Evolutionary conservation across 2,888 invertebrate species (phyloP), one percentile per base, ranked within the genome.

Genomic region (Apotomis betuletana): DNA sequence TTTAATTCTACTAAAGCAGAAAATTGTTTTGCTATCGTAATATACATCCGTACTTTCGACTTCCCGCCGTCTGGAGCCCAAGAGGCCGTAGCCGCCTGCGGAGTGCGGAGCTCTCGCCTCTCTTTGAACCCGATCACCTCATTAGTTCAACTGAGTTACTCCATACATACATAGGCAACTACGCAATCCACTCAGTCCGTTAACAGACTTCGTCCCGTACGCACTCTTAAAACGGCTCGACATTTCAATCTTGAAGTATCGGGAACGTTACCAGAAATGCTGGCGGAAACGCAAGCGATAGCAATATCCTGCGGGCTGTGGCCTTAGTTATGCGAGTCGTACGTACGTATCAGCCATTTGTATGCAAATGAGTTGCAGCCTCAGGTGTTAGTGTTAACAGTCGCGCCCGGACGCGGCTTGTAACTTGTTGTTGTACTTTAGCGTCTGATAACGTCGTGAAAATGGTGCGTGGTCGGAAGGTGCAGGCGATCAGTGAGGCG

Each of bases 271-370:
- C 87, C 89, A 90, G 87, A 84, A 87, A 87, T 87, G 87, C 83
- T 84, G 85, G 79, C 89, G 92, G 91, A 91, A 89, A 83, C 52
- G 63, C 57, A 51, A 90, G 82, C 89, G 89, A 87, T 92, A 90
- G 81, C 83, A 83, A 79, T 84, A 87, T 91, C 90, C 91, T 92
- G 92, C 92, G 92, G 92, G 92, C 92, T 92, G 83, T 92, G 92
- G 91, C 92, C 89, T 87, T 85, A 90, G 89, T 92, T 88, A 90
- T 71, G 54, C 77, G 79, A 76, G 82, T 80, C 81, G 79, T 85
- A 83, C 87, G 86, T 84, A 87, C 79, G 84, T 87, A 90, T 87
- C 87, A 83, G 80, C 82, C 79, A 84, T 91, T 90, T 87, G 82
- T 87, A 92, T 92, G 92, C 89, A 86, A 92, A 92, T 92, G 78